Evolutionary conservation across 1,140 invertebrate genomes (phyloP), one percentile per base, ranked within the genome.

Genomic region (Drosophila athabasca): DNA sequence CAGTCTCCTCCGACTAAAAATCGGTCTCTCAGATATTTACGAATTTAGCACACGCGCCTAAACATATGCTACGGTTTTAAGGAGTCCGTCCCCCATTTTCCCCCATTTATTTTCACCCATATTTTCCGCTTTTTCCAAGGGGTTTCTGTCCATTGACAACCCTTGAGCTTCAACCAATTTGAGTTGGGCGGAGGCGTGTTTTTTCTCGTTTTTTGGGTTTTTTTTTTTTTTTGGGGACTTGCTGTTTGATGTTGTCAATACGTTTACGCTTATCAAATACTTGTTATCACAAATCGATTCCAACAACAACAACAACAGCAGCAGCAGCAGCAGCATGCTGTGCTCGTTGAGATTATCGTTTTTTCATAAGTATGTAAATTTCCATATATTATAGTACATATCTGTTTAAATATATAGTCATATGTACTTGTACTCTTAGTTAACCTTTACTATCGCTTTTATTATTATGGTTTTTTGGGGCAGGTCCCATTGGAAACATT

Each of bases 201-300:
- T 41, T 29, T 78, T 61, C 58, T 77, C 53, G 64, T 9, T 2
- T 39, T 3, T 11, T 13, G 13, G 8, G 8, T 13, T 39, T 35
- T 77, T 65, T 52, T 55, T 65, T 57, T 65, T 65, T 43, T 64
- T 66, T 15, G 19, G 24, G 8, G 54, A 31, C 50, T 76, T 72
- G 70, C 66, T 69, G 67, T 87, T 87, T 82, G 60, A 78, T 88
- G 69, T 74, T 78, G 75, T 79, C 68, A 83, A 85, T 84, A 84
- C 71, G 78, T 85, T 85, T 82, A 85, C 82, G 82, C 83, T 87
- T 87, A 87, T 87, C 84, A 87, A 87, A 87, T 79, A 88, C 84
- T 83, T 87, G 83, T 88, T 87, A 87, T 87, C 83, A 83, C 61
- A 88, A 87, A 87, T 87, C 83, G 83, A 87, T 88, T 76, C 61